phyloP scores from a whole-genome alignment of 2,888 invertebrate species.

The Callyntrura guangdongensis region DNA sequence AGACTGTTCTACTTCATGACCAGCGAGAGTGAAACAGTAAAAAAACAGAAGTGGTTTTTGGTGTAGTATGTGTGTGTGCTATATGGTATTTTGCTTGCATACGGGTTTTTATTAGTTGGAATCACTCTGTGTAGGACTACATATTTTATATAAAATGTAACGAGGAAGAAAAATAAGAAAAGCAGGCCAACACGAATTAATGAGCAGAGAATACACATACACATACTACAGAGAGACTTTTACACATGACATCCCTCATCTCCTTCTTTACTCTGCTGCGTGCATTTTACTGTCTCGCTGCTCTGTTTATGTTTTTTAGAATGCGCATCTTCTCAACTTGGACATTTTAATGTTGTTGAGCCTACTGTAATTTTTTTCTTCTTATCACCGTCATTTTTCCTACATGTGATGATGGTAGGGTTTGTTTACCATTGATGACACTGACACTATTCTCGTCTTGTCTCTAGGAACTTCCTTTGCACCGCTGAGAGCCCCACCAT shows the following conservation, averaged over 20 bases:
- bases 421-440: background rate
- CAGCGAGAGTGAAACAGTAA: no score
- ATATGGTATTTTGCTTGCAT: no score
- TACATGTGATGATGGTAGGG: background rate
- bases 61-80: no score
- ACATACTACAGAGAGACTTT: slow-evolving; percentile 12
- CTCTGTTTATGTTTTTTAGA: slow-evolving; percentile 13
- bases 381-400: slow-evolving; percentile 23
- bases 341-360: background rate
- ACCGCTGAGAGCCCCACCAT: no score
- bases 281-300: background rate
- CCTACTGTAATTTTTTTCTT: background rate
- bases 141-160: background rate
- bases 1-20: no score
- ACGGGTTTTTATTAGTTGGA: background rate
- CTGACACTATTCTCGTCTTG: slow-evolving; percentile 44
- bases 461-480: background rate
- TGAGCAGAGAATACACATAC: slow-evolving; percentile 5
- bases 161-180: background rate
- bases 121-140: background rate
- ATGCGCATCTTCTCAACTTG: background rate
- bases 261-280: no score
- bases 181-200: slow-evolving; percentile 49
- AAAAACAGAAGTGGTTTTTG: background rate
- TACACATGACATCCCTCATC: background rate